These are phyloP conservation scores for Mastomys coucha DNA, from an alignment of 2,113 vertebrate genomes.

Conservation along the genomic window DNA sequence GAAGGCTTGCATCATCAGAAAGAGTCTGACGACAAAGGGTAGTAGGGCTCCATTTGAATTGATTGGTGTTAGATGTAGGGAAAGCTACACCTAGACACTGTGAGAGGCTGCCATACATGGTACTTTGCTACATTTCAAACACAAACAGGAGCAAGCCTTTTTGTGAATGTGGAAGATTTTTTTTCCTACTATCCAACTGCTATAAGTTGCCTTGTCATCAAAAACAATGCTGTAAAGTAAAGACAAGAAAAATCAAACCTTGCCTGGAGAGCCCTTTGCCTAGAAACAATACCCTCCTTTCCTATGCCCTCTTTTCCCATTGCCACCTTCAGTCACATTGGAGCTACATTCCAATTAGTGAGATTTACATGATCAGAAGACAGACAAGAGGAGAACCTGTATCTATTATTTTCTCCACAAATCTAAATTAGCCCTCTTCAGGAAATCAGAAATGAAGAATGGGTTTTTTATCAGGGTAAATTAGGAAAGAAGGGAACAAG, in stretches of 20 bases:
- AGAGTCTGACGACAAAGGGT: background rate
- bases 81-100: background rate
- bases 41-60: background rate
- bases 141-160: background rate
- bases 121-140: background rate
- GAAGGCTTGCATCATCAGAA: background rate
- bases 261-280: conserved; percentile 10
- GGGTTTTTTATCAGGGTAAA: conserved; percentile 78
- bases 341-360: background rate
- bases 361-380: background rate
- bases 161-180: background rate
- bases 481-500: conserved; percentile 38
- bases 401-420: background rate
- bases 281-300: background rate
- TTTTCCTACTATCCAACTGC: background rate
- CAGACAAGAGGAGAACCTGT: background rate
- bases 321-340: conserved; percentile 66
- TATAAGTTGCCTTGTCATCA: background rate
- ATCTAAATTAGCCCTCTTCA: conserved; percentile 43
- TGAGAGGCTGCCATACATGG: background rate
- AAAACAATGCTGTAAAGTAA: conserved; percentile 71
- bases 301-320: background rate
- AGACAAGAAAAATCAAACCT: conserved; percentile 76
- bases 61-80: background rate
- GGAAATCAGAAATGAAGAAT: conserved; percentile 76